Base-by-base conservation (phyloP, 2,888 invertebrate genomes). In the Polylopha cassiicola region DNA sequence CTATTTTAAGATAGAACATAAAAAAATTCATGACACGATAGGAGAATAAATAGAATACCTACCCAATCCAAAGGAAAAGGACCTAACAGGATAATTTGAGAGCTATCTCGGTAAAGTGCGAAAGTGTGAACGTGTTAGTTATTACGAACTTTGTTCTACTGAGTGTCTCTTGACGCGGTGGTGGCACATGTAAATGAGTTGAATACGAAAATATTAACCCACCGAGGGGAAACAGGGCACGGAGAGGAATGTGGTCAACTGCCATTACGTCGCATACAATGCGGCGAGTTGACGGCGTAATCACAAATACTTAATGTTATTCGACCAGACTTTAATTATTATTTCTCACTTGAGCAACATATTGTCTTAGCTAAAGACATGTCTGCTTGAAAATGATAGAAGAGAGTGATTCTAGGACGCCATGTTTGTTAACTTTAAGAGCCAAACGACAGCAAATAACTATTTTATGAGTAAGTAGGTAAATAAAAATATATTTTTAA, bases 131-230 rank as follows among this genome's bases (percentile, higher is more conserved):
- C 39, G 39, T 49, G 37, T 43, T 37, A 53, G 49, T 58, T 53
- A 61, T 59, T 55, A 60, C 47, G 43, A 62, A 61, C 50, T 57
- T 62, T 48, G 51, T 56, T 47, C 51, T 29, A 17, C 41, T 34
- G 42, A 42, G 55, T 51, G 57, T 55, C 58, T 54, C 60, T 56
- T 54, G 54, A 58, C 53, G 57, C 48, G 52, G 47, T 54, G 57
- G 48, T 48, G 55, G 58, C 56, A 59, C 60, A 65, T 68, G 65
- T 57, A 64, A 63, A 66, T 63, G 59, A 58, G 55, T 55, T 59
- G 61, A 56, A 68, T 70, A 57, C 61, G 51, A 63, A 72, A 67
- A 70, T 68, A 67, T 69, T 58, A 65, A 53, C 58, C 55, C 61
- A 26, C 17, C 1, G 54, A 43, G 54, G 51, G 47, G 8, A 20